A percentile compares a stretch with the other conserved stretches of the same genome.
These are phyloP conservation scores for Natrix natrix DNA, from an alignment of 2,797 vertebrate species.

Conservation along the genomic window DNA sequence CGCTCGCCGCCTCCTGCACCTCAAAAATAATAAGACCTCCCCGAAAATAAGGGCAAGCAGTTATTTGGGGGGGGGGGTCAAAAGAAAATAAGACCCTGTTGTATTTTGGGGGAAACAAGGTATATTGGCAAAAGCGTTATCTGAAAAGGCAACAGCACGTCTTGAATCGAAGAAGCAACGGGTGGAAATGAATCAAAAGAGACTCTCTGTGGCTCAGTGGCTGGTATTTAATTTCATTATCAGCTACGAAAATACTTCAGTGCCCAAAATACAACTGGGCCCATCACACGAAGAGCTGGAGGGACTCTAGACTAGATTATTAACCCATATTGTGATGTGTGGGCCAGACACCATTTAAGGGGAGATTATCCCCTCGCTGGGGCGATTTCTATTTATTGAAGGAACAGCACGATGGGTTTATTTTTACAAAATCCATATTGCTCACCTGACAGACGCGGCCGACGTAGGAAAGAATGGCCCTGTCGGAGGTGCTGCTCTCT, in stretches of 20 bases:
- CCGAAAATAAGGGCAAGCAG: no score
- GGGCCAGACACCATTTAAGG: rapidly evolving
- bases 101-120: no score
- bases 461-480: constrained; percentile 91
- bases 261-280: background rate
- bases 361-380: constrained; percentile 5
- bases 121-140: background rate
- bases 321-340: constrained; percentile 19
- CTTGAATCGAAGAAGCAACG: background rate
- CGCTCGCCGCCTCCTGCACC: no score
- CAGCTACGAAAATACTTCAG: background rate
- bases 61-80: no score
- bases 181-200: background rate
- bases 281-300: background rate
- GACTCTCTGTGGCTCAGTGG: background rate
- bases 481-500: constrained; percentile 86
- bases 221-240: constrained; percentile 8
- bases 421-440: constrained; percentile 24
- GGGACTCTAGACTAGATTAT: constrained; percentile 7
- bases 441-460: constrained; percentile 96
- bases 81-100: no score
- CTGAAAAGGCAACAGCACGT: background rate
- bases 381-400: constrained; percentile 21
- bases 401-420: background rate
- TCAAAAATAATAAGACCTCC: no score